Conservation (phyloP, 2,797 vertebrate genomes). For the Acestrorhynchus altus region DNA sequence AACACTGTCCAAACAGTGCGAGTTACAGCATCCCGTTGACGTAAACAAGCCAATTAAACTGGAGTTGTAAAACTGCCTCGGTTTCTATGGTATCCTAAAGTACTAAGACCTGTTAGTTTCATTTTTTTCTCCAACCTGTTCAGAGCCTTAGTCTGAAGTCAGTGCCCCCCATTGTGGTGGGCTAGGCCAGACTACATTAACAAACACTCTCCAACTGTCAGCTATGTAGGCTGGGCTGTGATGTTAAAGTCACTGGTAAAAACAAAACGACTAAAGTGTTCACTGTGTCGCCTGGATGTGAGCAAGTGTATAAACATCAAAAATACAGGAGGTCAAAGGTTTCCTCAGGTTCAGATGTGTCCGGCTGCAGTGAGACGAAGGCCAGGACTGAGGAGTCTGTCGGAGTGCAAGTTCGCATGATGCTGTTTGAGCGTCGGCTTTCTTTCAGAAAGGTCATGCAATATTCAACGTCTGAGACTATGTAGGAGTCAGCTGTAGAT, state of each 20-base stretch:
- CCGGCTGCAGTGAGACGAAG: background rate
- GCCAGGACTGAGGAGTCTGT: background rate
- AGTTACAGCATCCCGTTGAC: too few relatives aligned
- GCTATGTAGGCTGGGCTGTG: background rate
- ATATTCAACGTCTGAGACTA: constrained; percentile 54
- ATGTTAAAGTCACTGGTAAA: background rate
- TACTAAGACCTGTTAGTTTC: too few relatives aligned
- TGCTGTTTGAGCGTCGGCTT: constrained; percentile 2
- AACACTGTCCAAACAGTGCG: too few relatives aligned
- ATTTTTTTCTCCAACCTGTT: too few relatives aligned
- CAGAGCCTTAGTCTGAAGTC: background rate
- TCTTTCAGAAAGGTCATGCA: constrained; percentile 49
- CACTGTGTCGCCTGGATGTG: background rate
- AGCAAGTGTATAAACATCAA: too few relatives aligned
- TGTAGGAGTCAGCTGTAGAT: constrained; percentile 50
- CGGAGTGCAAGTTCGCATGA: constrained; percentile 21
- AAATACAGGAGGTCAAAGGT: background rate
- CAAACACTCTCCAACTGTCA: background rate
- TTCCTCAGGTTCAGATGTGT: background rate
- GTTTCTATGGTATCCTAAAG: too few relatives aligned
- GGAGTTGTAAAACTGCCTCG: too few relatives aligned
- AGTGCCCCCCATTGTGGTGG: too few relatives aligned
- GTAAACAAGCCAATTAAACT: too few relatives aligned
- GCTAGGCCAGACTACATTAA: background rate
- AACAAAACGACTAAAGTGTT: background rate